Evolutionary conservation across 2,113 vertebrate genomes (phyloP).

Genomic region (Cercocebus atys): DNA sequence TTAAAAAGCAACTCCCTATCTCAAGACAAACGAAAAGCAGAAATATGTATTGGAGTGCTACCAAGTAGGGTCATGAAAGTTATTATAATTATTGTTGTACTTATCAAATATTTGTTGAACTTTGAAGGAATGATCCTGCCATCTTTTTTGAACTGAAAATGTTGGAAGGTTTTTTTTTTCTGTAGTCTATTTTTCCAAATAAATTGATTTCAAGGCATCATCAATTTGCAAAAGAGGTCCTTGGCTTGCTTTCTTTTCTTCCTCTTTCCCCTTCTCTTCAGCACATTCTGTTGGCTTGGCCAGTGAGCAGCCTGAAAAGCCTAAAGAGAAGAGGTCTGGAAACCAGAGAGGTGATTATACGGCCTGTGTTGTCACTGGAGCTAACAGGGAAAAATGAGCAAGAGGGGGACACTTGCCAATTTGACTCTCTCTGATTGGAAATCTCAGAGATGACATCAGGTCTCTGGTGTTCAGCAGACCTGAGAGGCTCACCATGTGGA

Average conservation of each 20-base stretch:
- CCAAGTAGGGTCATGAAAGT: not conserved
- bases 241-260: not conserved
- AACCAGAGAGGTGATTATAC: not conserved
- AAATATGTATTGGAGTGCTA: not conserved
- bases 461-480: not conserved
- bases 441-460: not conserved
- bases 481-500: constrained; percentile 84
- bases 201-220: not conserved
- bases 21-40: not conserved
- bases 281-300: not conserved
- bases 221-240: not conserved
- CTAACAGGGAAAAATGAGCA: not conserved
- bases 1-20: not conserved
- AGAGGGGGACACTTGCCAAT: not conserved
- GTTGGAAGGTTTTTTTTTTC: not conserved
- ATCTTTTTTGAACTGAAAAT: not conserved
- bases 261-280: not conserved
- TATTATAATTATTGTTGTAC: not conserved
- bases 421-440: not conserved
- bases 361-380: constrained; percentile 3
- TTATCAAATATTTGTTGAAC: constrained; percentile 24
- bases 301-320: not conserved
- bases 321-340: constrained; percentile 35
- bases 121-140: not conserved
- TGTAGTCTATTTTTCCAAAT: not conserved